phyloP scores from a whole-genome alignment of 37 sponge, comb jelly and placozoan genomes.

The Petrosia ficiformis region DNA sequence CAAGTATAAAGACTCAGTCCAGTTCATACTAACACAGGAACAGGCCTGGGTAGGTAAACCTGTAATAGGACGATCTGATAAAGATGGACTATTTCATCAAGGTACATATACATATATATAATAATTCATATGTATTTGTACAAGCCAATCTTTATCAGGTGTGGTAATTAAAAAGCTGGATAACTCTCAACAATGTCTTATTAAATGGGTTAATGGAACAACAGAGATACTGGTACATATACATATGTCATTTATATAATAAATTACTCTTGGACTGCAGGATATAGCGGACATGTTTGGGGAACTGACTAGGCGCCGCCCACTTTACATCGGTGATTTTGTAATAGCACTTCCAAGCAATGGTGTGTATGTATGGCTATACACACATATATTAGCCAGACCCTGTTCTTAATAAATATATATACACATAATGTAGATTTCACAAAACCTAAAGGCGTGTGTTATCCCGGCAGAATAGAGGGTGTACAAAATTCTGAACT shows the following conservation, averaged over 20 bases:
- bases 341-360: constrained; percentile 51
- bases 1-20: constrained; percentile 32
- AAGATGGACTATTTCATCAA: constrained; percentile 60
- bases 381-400: no score
- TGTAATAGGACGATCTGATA: constrained; percentile 49
- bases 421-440: no score
- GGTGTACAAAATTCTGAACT: neutral
- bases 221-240: constrained; percentile 12
- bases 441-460: neutral
- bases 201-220: constrained; percentile 32
- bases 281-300: constrained; percentile 57
- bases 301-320: constrained; percentile 19
- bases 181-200: constrained; percentile 4
- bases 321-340: constrained; percentile 45
- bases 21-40: constrained; percentile 37
- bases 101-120: constrained; percentile 10
- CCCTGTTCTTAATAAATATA: no score
- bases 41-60: constrained; percentile 63
- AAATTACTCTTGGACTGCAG: neutral
- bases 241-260: neutral
- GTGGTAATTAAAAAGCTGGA: constrained; percentile 26
- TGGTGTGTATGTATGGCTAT: no score
- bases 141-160: constrained; percentile 18
- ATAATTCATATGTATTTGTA: neutral
- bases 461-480: neutral